Evolutionary conservation across 2,113 vertebrate genomes (phyloP).

Genomic region (Psophia crepitans): DNA sequence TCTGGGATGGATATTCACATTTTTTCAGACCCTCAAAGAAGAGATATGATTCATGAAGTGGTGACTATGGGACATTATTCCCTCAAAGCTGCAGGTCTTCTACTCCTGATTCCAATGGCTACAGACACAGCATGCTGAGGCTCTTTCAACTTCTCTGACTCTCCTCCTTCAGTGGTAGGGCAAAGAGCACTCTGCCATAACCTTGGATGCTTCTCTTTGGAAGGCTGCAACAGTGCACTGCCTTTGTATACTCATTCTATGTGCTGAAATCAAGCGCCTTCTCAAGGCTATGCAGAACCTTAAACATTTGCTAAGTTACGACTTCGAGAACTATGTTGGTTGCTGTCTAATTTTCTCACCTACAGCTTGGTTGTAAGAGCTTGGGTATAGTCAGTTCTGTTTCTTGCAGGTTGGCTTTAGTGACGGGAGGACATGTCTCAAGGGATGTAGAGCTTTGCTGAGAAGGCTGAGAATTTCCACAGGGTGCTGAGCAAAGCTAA

Average conservation of each 20-base stretch:
- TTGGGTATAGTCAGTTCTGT: neutral
- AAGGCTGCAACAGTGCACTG: neutral
- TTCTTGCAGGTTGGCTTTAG: neutral
- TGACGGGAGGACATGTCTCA: accelerated
- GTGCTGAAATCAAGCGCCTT: neutral
- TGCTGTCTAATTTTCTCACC: neutral
- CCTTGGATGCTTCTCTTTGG: neutral
- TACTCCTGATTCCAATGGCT: neutral
- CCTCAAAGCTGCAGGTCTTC: neutral
- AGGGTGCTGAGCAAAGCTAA: neutral
- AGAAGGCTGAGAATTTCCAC: neutral
- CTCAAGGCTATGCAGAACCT: neutral
- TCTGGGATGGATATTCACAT: neutral
- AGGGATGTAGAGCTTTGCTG: neutral
- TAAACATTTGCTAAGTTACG: neutral
- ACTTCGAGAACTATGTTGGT: neutral
- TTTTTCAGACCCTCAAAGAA: neutral
- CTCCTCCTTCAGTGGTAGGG: neutral
- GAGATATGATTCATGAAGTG: neutral
- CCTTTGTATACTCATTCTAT: neutral
- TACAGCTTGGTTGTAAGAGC: neutral
- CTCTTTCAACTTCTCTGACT: neutral
- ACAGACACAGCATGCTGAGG: neutral
- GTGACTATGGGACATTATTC: neutral
- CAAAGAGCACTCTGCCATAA: neutral